Conservation (phyloP, 1,140 invertebrate species). For the Microplitis demolitor region DNA sequence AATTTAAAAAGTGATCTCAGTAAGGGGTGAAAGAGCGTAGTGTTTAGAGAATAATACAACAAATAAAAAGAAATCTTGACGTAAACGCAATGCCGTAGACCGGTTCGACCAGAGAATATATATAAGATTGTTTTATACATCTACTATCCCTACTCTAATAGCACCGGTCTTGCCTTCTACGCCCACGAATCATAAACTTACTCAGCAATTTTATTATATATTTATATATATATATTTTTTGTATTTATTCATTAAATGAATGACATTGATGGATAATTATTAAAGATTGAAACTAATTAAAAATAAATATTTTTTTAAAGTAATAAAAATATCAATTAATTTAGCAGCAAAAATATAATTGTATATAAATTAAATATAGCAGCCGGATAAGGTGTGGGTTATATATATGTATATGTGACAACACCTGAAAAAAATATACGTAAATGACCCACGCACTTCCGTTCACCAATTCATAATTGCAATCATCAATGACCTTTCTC, state of each 20-base stretch:
- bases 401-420: neutral
- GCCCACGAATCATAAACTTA: constrained; percentile 37
- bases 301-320: too few relatives aligned
- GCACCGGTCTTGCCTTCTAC: constrained; percentile 16
- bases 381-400: neutral
- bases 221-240: neutral
- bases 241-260: neutral
- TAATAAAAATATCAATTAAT: neutral
- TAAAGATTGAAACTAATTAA: too few relatives aligned
- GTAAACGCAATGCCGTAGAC: constrained; percentile 31
- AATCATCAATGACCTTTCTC: neutral
- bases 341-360: neutral
- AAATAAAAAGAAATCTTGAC: neutral
- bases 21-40: neutral
- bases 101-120: constrained; percentile 35
- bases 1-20: neutral
- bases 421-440: neutral
- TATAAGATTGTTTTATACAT: constrained; percentile 31
- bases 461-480: neutral
- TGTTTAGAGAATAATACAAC: neutral
- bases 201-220: neutral
- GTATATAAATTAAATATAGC: too few relatives aligned
- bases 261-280: neutral
- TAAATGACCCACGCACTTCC: neutral
- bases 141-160: neutral